Evolutionary conservation across 2,888 invertebrate genomes (phyloP).

Genomic region (Myathropa florea): DNA sequence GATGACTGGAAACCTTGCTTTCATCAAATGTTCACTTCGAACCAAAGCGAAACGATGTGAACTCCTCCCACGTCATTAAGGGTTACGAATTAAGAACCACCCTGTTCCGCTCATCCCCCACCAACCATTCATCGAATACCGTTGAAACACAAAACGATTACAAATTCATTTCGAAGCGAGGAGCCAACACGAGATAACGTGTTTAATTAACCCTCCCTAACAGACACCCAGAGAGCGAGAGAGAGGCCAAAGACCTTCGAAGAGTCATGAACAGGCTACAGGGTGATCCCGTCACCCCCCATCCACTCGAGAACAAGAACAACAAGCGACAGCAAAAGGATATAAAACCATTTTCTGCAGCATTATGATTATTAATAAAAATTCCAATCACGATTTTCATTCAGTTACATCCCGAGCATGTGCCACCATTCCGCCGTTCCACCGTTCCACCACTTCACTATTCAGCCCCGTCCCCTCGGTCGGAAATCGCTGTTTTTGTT

Average conservation of each 20-base stretch:
- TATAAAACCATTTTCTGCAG: constrained; percentile 6
- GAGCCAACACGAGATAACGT: neutral
- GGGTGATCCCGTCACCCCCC: neutral
- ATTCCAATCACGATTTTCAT: constrained; percentile 71
- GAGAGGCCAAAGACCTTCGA: neutral
- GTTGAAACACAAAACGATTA: neutral
- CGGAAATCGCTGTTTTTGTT: neutral
- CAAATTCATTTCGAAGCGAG: neutral
- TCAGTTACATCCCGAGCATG: constrained; percentile 17
- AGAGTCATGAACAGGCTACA: neutral
- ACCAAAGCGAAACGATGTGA: too few species aligned
- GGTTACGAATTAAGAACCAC: too few species aligned
- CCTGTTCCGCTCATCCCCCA: too few species aligned
- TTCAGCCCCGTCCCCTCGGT: neutral
- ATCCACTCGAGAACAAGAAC: neutral
- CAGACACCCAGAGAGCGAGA: too few species aligned
- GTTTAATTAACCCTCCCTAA: neutral
- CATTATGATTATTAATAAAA: constrained; percentile 71
- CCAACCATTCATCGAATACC: too few species aligned
- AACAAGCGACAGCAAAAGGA: neutral
- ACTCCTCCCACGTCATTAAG: too few species aligned
- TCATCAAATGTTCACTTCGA: too few species aligned
- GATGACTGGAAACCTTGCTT: too few species aligned
- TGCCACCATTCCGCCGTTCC: constrained; percentile 2
- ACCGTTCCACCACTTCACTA: neutral